Base-by-base conservation (phyloP, 2,113 vertebrate genomes). In the Argyrosomus japonicus region DNA sequence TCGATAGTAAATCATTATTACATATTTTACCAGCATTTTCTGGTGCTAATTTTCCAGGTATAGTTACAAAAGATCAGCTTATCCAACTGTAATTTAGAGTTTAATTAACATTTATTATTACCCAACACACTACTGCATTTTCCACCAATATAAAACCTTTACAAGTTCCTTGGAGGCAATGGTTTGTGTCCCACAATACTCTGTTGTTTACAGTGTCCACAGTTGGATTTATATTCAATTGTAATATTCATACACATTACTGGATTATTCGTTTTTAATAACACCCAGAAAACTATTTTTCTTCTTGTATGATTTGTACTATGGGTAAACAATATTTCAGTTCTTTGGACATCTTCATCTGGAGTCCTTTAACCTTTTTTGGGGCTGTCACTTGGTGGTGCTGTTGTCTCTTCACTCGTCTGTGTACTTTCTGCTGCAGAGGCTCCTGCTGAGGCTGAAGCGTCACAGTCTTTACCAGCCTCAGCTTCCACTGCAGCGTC, bases 311-410 rank as follows among this genome's bases (percentile, higher is more conserved):
- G 62, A 47, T 54, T 13, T 84, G 19, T 80, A 32, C 47, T 53
- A 58, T 3, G 57, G 60, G 43, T 51, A 69, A 87, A 87, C 43
- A 63, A 9, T 27, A 45, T 21, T 64, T 3, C 3, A 68, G 17
- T 48, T 54, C 19, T 51, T 8, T 15, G 1, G n/a, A 27, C 3
- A 19, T 23, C 36, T 56, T 60, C 17, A 76, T 47, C 58, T 68
- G 1, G 2, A 75, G 54, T 89, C 70, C 48, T 32, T 92, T 68
- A 93, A 10, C 91, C 85, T 64, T 87, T 90, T 54, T 92, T 88
- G 0, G 45, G 60, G 47, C 27, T 17, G 71, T 89, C 82, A 79
- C 68, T 86, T 23, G 88, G 40, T 57, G 85, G 62, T 15, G 69
- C 36, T 65, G 83, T 73, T 56, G 71, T 32, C 32, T 84, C 79